A percentile compares a stretch with the other conserved stretches of the same genome.
Conservation (phyloP, 2,113 vertebrate genomes). For the Pseudonaja textilis region DNA sequence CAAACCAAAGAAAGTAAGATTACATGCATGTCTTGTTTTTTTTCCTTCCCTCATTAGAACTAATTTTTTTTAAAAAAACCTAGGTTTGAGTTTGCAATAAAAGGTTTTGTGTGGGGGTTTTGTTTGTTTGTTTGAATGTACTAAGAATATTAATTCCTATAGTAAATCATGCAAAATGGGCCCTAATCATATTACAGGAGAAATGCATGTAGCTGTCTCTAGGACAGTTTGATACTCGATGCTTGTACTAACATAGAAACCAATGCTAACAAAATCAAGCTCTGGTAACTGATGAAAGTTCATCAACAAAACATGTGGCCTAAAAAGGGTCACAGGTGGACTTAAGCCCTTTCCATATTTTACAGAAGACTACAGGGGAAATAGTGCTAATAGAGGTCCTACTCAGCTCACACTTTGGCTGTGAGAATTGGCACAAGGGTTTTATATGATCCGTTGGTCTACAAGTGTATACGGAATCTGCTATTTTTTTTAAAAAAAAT, state of each 20-base stretch:
- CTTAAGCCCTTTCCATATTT: neutral
- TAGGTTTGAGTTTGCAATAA: conserved; percentile 41
- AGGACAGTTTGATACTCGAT: neutral
- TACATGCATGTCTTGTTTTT: conserved; percentile 65
- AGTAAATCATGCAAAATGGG: conserved; percentile 21
- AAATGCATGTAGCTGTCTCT: neutral
- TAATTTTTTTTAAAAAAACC: conserved; percentile 30
- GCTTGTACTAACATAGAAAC: neutral
- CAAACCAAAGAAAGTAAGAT: conserved; percentile 68
- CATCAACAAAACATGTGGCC: neutral
- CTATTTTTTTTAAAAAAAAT: neutral
- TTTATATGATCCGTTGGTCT: neutral
- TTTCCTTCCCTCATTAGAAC: conserved; percentile 43
- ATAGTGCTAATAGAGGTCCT: neutral
- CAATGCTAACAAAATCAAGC: neutral
- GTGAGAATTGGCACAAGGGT: neutral
- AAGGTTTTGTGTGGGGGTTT: neutral
- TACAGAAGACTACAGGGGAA: neutral
- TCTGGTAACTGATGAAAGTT: neutral
- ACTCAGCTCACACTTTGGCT: neutral
- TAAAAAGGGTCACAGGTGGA: neutral
- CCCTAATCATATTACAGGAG: neutral
- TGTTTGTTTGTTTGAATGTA: neutral
- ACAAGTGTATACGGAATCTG: neutral
- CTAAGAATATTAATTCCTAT: conserved; percentile 22